Base-by-base conservation (phyloP, 1,140 invertebrate species). In the Cataglyphis hispanica region DNA sequence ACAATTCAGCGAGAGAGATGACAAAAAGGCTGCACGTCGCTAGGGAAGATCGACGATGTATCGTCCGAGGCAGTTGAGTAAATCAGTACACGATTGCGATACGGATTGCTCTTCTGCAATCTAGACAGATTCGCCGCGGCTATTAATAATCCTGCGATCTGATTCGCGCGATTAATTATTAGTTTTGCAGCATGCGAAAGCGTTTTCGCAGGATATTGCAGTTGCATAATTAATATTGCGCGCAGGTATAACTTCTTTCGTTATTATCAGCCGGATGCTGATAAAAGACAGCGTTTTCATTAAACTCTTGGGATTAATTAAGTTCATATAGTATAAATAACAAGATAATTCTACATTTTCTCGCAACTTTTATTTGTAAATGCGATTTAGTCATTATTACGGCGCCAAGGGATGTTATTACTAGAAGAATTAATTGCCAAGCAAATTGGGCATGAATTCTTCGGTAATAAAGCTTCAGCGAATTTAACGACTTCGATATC, bases 101-200 rank as follows among this genome's bases (percentile, higher is more conserved):
- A 60, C 37, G 78, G 25, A 83, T 46, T 83, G 78, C 37, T 69
- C 77, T 69, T 72, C 37, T 83, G 78, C 66, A 83, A 72, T 1
- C 37, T 37, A 60, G 40, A 60, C 56, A 56, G 74, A 63, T 84
- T 43, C 58, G 7, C 27, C 43, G 43, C 46, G 22, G 25, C 72
- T 34, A 84, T 84, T 76, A 84, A 84, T 84, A 84, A 84, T 64
- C 19, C 43, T 40, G 27, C 58, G 56, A 84, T 77, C n/a, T 77
- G 43, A 63, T 84, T 64, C n/a, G 16, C 31, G 16, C 72, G 43
- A 64, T 84, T 75, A 84, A 75, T 84, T 75, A 74, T 75, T 63
- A 63, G 13, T 25, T 31, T 77, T 34, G n/a, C 46, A n/a, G 6
- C 1, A 10, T 5, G 40, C 22, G 43, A 76, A 76, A 72, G 34